Conservation (phyloP, 2,888 invertebrate species). For the Sarcophaga rosellei region DNA sequence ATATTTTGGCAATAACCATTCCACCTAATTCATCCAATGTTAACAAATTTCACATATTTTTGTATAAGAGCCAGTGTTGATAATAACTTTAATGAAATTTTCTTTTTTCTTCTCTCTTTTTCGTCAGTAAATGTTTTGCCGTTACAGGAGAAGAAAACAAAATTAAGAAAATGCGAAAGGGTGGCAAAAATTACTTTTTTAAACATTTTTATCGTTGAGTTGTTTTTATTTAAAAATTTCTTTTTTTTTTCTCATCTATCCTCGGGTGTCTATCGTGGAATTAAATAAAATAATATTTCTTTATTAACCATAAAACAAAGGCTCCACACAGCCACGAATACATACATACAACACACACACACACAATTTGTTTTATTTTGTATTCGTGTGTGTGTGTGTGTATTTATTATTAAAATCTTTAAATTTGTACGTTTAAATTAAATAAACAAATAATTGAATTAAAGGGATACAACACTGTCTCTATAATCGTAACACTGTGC, state of each 20-base stretch:
- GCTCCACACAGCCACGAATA: slow-evolving; percentile 10
- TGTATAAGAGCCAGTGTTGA: background rate
- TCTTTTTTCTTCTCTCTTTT: too few species aligned
- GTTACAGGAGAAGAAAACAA: background rate
- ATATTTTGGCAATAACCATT: too few species aligned
- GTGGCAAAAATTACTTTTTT: slow-evolving; percentile 1
- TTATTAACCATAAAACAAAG: slow-evolving; percentile 52
- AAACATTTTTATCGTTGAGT: background rate
- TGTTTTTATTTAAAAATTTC: background rate
- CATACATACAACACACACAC: background rate
- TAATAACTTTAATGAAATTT: background rate
- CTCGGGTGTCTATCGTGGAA: slow-evolving; percentile 11
- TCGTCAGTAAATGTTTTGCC: too few species aligned
- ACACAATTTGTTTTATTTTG: background rate
- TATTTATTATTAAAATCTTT: slow-evolving; percentile 27
- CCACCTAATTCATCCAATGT: too few species aligned
- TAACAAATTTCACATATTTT: too few species aligned
- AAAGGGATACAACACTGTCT: slow-evolving; percentile 33
- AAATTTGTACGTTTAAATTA: slow-evolving; percentile 52
- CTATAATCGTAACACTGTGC: background rate
- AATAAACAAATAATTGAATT: slow-evolving; percentile 56
- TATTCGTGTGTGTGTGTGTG: background rate
- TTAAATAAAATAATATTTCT: slow-evolving; percentile 45
- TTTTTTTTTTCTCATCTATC: background rate
- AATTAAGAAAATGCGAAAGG: background rate